phyloP scores from a whole-genome alignment of 2,888 invertebrate genomes.

The Protophormia terraenovae region DNA sequence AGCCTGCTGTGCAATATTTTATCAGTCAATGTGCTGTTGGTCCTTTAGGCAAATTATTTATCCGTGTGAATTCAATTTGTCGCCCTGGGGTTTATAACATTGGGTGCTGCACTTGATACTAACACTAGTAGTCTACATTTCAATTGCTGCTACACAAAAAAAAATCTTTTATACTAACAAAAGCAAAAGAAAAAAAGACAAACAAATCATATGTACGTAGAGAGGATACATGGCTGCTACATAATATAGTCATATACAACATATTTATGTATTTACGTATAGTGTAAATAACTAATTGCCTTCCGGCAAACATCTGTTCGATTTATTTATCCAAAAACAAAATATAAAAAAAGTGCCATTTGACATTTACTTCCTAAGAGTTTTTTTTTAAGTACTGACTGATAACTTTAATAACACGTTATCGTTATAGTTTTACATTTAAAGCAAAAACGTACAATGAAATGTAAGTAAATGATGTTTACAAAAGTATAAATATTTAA shows the following conservation, averaged over 20 bases:
- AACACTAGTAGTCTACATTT: constrained; percentile 34
- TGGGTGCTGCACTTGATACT: constrained; percentile 66
- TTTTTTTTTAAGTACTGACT: background rate
- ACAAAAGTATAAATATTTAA: constrained; percentile 9
- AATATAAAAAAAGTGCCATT: constrained; percentile 48
- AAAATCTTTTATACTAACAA: constrained; percentile 31
- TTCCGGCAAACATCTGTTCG: constrained; percentile 68
- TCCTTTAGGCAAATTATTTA: constrained; percentile 68
- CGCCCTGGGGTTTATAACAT: constrained; percentile 64
- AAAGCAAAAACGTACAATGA: background rate
- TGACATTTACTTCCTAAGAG: constrained; percentile 54
- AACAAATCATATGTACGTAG: constrained; percentile 13
- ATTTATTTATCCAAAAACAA: constrained; percentile 47
- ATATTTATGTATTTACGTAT: constrained; percentile 36
- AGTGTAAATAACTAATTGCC: constrained; percentile 68
- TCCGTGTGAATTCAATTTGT: constrained; percentile 68
- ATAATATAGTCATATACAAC: background rate
- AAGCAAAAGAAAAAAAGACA: background rate
- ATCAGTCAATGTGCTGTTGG: constrained; percentile 54
- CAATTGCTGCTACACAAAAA: constrained; percentile 44
- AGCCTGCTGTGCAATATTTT: constrained; percentile 65
- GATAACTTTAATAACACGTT: constrained; percentile 33
- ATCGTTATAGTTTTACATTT: constrained; percentile 1
- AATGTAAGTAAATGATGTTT: background rate
- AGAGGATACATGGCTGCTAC: constrained; percentile 3